phyloP scores from a whole-genome alignment of 2,888 invertebrate species.

The Scaptodrosophila latifasciaeformis region DNA sequence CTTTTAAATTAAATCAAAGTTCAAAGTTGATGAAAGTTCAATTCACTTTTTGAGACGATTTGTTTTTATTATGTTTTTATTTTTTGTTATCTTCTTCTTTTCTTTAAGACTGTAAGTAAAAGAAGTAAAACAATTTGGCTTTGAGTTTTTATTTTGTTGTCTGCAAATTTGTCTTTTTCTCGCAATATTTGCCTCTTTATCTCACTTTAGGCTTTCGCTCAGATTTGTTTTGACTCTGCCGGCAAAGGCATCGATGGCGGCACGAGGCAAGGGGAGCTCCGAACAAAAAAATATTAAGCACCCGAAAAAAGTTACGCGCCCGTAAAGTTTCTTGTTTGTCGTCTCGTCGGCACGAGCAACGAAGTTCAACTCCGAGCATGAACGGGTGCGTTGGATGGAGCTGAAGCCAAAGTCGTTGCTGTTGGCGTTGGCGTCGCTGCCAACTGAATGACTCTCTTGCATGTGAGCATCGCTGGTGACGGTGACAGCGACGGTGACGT shows the following conservation, averaged over 20 bases:
- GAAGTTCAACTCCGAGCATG: slow-evolving; percentile 66
- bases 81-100: neutral
- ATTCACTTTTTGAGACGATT: slow-evolving; percentile 40
- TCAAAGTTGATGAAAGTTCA: slow-evolving; percentile 47
- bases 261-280: neutral
- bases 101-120: too few species aligned
- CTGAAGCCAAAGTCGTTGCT: slow-evolving; percentile 33
- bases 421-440: neutral
- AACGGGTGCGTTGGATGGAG: slow-evolving; percentile 28
- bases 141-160: slow-evolving; percentile 15
- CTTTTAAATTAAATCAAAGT: slow-evolving; percentile 36
- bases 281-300: slow-evolving; percentile 30
- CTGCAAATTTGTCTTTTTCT: slow-evolving; percentile 18
- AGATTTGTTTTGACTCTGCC: too few species aligned
- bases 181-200: neutral
- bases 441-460: slow-evolving; percentile 33
- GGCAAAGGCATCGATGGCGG: neutral
- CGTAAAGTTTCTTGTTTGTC: slow-evolving; percentile 32
- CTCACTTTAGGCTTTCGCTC: neutral
- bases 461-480: slow-evolving; percentile 31
- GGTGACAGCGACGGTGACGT: slow-evolving; percentile 1
- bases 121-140: slow-evolving; percentile 2
- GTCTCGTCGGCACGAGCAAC: slow-evolving; percentile 63
- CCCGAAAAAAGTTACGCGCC: slow-evolving; percentile 24
- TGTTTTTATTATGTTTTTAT: slow-evolving; percentile 3